Evolutionary conservation across 2,113 vertebrate genomes (phyloP), one percentile per base, ranked within the genome.

Genomic region (Oxyura jamaicensis): DNA sequence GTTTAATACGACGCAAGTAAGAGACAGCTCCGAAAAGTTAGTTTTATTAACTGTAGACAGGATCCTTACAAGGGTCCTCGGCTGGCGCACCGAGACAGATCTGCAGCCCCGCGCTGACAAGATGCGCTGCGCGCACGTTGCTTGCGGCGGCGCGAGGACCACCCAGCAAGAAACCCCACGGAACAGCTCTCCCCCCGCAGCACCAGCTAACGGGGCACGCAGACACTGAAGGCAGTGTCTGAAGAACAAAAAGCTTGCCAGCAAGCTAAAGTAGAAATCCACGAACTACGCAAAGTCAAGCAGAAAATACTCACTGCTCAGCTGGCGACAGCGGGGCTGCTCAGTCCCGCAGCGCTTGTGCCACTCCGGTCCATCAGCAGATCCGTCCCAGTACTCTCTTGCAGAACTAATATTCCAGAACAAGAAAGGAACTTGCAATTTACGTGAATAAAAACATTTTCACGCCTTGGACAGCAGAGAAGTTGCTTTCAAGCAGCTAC

Each of bases 211-310:
- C 69, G 83, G 74, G 10, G 22, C 50, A 81, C 33, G 35, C 4
- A 42, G 13, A 79, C 17, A 35, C 86, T 31, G 48, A 95, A 91
- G 12, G 86, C 16, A 89, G 65, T 3, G 17, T 11, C 88, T 92
- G 92, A 90, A 96, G 93, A 91, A 58, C 42, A 8, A 81, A 95
- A 88, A 48, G 69, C 91, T 79, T 68, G 59, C 92, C 93, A 95
- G n/a, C 48, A 74, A 77, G 79, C 91, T 88, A 48, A 80, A 86
- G 71, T 4, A 90, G 31, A 86, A 93, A 72, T 6, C 31, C 52
- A 22, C 9, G 5, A 1, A 12, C 3, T 59, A 6, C 20, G 28
- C 56, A 62, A 80, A 1, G 14, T 88, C 53, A 65, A 66, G 63
- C 42, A 6, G 41, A 35, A 77, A 6, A 16, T 41, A 91, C 89